Evolutionary conservation across 2,888 invertebrate genomes (phyloP).

Genomic region (Drosophila quasianomalipes): DNA sequence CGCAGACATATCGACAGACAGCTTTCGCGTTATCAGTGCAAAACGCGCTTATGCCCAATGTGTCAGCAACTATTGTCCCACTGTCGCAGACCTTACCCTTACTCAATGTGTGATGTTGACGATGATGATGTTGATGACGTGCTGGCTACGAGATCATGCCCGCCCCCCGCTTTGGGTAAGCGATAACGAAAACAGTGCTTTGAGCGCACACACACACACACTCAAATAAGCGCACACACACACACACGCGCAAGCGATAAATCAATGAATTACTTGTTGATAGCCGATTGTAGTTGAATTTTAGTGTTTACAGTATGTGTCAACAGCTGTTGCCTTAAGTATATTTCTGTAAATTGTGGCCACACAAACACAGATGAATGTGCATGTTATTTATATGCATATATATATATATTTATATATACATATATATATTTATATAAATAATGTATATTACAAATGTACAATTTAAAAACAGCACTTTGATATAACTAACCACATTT

Average conservation of each 20-base stretch:
- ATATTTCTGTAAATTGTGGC: neutral
- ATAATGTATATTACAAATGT: neutral
- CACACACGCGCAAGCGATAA: neutral
- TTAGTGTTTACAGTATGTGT: constrained; percentile 46
- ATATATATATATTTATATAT: neutral
- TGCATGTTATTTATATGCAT: neutral
- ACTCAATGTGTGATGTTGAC: constrained; percentile 36
- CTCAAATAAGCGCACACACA: neutral
- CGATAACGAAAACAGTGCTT: constrained; percentile 12
- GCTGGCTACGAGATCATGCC: constrained; percentile 35
- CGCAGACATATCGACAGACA: constrained; percentile 39
- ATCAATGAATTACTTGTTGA: constrained; percentile 28
- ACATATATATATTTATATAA: neutral
- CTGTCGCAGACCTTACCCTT: constrained; percentile 33
- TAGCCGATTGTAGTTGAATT: constrained; percentile 5
- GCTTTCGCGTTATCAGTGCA: constrained; percentile 25
- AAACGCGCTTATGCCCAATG: constrained; percentile 13
- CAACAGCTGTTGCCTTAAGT: constrained; percentile 45
- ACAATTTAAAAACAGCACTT: neutral
- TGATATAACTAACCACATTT: neutral
- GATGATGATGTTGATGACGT: constrained; percentile 13
- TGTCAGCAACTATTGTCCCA: constrained; percentile 1
- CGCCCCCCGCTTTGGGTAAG: neutral
- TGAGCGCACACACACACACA: neutral
- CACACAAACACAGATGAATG: constrained; percentile 11